phyloP scores from a whole-genome alignment of 2,797 vertebrate genomes.

The Macrochelys suwanniensis region DNA sequence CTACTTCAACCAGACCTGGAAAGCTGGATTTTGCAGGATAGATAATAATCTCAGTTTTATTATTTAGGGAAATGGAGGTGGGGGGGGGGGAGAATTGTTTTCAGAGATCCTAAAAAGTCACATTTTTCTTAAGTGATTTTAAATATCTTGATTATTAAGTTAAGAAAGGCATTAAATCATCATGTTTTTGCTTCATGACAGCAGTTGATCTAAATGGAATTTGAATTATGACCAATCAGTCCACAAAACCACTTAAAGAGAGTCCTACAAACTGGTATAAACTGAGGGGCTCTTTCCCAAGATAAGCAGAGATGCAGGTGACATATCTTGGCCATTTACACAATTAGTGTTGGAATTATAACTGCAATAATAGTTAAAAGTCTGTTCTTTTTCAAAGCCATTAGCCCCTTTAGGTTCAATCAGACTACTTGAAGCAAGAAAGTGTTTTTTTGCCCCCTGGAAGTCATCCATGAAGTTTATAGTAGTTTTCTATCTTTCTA shows the following conservation, averaged over 20 bases:
- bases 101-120: fast-evolving
- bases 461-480: not conserved
- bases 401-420: not conserved
- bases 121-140: not conserved
- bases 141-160: not conserved
- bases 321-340: not conserved
- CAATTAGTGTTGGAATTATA: not conserved
- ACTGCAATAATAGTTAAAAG: not conserved
- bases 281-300: not conserved
- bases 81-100: not conserved
- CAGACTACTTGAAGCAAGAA: not conserved
- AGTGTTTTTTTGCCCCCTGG: not conserved
- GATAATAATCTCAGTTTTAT: not conserved
- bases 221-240: not conserved
- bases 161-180: not conserved
- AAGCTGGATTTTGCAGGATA: not conserved
- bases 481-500: not conserved
- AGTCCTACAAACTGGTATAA: not conserved
- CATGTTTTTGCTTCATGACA: not conserved
- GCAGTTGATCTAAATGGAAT: not conserved
- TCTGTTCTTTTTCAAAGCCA: not conserved
- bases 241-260: not conserved
- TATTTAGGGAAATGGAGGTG: not conserved
- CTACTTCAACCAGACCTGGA: not conserved
- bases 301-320: not conserved